Evolutionary conservation across 2,888 invertebrate species (phyloP).

Genomic region (Rutpela maculata): DNA sequence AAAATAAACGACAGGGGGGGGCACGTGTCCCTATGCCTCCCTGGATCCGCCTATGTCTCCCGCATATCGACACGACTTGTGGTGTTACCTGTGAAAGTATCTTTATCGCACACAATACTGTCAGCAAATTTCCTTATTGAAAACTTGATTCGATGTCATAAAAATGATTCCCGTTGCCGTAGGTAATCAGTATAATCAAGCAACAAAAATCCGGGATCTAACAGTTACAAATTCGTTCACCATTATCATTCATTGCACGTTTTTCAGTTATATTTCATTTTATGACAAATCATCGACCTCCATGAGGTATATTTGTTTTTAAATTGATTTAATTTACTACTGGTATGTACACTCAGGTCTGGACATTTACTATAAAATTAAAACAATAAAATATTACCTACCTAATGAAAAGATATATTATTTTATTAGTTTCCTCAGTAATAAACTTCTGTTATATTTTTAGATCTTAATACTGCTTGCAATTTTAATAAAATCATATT

Average conservation of each 20-base stretch:
- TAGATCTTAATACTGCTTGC: background rate
- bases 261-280: background rate
- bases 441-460: background rate
- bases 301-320: background rate
- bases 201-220: background rate
- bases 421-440: background rate
- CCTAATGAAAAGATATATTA: background rate
- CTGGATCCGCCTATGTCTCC: too few relatives aligned
- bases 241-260: background rate
- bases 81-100: too few relatives aligned
- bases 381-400: background rate
- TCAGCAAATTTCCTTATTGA: too few relatives aligned
- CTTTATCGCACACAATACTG: too few relatives aligned
- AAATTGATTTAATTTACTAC: background rate
- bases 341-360: background rate
- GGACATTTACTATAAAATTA: background rate
- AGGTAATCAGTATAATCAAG: background rate
- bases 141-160: too few relatives aligned
- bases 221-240: background rate
- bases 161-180: too few relatives aligned
- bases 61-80: too few relatives aligned
- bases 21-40: too few relatives aligned
- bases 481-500: constrained; percentile 19
- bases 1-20: too few relatives aligned
- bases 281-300: background rate